Base-by-base conservation (phyloP, 2,113 vertebrate species). In the Catharus minimus region DNA sequence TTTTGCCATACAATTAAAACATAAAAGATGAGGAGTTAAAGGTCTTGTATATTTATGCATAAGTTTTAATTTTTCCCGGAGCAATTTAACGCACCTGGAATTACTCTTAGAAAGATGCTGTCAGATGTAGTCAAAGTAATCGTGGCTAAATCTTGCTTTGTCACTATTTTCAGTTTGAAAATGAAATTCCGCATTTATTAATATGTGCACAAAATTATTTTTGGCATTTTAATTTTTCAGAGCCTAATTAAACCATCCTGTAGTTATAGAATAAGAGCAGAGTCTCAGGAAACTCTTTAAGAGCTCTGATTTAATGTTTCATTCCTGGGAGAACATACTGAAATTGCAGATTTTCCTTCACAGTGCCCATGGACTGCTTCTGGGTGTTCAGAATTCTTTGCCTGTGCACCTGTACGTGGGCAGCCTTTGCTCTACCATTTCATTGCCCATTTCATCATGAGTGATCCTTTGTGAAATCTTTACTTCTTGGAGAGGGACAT, bases 1-100 rank as follows among this genome's bases (percentile, higher is more conserved):
- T 58, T 94, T 86, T 83, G 43, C 55, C 50, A 69, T 90, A 65
- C 65, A 83, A 81, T 90, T 88, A 90, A 81, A 93, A 72, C 55
- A 50, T 46, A 78, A 86, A 92, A 88, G 33, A 88, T 75, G 49
- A 49, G 57, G 86, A 65, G 58, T 61, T 92, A 92, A 91, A 88
- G 65, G 86, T 71, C 83, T 86, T 83, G 46, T 18, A 53, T 92
- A 72, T 83, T 95, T 91, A 80, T 84, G 46, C 33, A 16, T 53
- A 39, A 90, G 20, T 61, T 75, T 86, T 90, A 65, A 43, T 94
- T 93, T 93, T 83, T 78, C 49, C 41, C 53, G 47, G 21, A 88
- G 60, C 22, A 43, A 44, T 80, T 89, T 77, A 91, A 81, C 24
- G 86, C 73, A 49, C 15, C 16, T 46, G 50, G 26, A 86, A 68